A percentile compares a stretch with the other conserved stretches of the same genome.
phyloP scores from a whole-genome alignment of 2,888 invertebrate species.

The Nemurella pictetii region DNA sequence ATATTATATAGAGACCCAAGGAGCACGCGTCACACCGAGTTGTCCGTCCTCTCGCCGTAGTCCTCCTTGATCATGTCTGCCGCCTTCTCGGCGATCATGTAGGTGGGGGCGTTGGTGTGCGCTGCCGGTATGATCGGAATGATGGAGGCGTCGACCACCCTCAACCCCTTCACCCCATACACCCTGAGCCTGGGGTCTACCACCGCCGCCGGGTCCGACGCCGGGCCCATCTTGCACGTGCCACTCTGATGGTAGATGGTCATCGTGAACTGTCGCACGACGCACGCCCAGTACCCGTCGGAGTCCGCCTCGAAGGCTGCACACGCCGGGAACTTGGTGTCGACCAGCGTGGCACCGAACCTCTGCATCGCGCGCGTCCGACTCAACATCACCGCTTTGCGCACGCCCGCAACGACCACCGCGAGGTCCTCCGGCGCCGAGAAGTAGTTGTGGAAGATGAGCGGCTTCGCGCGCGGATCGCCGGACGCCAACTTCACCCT shows the following conservation, averaged over 20 bases:
- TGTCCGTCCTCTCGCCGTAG: constrained; percentile 47
- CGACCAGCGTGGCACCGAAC: constrained; percentile 36
- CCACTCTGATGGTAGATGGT: constrained; percentile 71
- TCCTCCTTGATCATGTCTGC: constrained; percentile 68
- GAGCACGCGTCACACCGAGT: neutral
- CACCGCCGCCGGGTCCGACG: constrained; percentile 61
- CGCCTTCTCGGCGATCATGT: constrained; percentile 81
- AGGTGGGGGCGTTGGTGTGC: constrained; percentile 75
- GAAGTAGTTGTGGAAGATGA: constrained; percentile 70
- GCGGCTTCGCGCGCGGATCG: constrained; percentile 67
- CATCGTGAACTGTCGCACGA: constrained; percentile 65
- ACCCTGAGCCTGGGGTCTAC: constrained; percentile 64
- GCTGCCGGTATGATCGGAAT: constrained; percentile 77
- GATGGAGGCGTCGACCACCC: constrained; percentile 77
- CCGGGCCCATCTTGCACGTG: constrained; percentile 68
- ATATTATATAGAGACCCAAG: no score
- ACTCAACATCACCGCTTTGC: constrained; percentile 61
- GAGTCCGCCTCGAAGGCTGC: constrained; percentile 59
- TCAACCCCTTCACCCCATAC: constrained; percentile 66
- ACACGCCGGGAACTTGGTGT: constrained; percentile 46
- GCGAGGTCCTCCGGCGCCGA: constrained; percentile 64
- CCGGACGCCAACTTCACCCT: constrained; percentile 63
- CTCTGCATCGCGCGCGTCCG: constrained; percentile 56
- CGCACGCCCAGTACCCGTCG: constrained; percentile 70
- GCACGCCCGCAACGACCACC: constrained; percentile 63